These are phyloP conservation scores for Urophycis tenuis DNA, from an alignment of 2,797 vertebrate species.

Conservation along the genomic window DNA sequence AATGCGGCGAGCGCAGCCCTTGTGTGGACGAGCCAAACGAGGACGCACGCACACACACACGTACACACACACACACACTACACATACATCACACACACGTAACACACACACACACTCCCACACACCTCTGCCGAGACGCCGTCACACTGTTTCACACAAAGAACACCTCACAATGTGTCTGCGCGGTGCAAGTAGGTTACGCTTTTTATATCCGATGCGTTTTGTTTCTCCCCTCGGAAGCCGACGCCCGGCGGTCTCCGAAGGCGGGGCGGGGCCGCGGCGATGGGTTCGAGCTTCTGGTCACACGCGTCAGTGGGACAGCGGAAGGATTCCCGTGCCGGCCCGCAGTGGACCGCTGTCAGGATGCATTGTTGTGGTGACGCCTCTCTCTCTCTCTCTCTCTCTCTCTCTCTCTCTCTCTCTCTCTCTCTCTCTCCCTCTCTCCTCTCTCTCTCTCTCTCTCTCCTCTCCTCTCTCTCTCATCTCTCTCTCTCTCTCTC, in stretches of 20 bases:
- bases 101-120: too few relatives aligned
- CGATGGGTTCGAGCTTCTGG: neutral
- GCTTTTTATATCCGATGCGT: neutral
- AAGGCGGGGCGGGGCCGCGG: neutral
- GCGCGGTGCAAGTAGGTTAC: neutral
- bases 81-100: too few relatives aligned
- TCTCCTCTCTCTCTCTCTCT: too few relatives aligned
- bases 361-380: slow-evolving; percentile 21
- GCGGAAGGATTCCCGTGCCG: slow-evolving; percentile 12
- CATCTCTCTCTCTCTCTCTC: too few relatives aligned
- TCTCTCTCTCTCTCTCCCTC: too few relatives aligned
- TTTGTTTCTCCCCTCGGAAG: neutral
- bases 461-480: too few relatives aligned
- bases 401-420: too few relatives aligned
- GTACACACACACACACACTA: too few relatives aligned
- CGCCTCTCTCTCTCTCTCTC: slow-evolving; percentile 1
- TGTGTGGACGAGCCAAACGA: neutral
- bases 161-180: neutral
- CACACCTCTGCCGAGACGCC: neutral
- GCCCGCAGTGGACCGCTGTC: slow-evolving; percentile 1
- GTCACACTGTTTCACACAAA: neutral
- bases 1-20: neutral
- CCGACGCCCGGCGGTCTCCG: neutral
- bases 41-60: neutral
- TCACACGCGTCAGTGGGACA: slow-evolving; percentile 7